Evolutionary conservation across 2,888 invertebrate genomes (phyloP).

Genomic region (Spisula subtruncata): DNA sequence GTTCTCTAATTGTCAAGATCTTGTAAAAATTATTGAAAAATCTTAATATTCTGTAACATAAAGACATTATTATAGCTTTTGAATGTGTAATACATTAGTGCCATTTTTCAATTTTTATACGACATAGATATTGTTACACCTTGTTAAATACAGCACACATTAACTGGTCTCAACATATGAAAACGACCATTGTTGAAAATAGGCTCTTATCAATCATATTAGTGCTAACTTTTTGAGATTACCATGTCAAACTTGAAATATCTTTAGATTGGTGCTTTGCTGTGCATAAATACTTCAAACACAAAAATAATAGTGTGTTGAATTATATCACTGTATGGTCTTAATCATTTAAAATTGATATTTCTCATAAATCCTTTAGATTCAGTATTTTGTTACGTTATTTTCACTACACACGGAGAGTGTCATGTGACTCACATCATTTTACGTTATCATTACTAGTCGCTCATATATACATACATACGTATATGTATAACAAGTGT

Average conservation of each 20-base stretch:
- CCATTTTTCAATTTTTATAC: neutral
- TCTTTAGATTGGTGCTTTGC: constrained; percentile 20
- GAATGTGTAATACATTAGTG: neutral
- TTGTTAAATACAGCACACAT: neutral
- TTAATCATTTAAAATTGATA: neutral
- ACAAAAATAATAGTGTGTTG: neutral
- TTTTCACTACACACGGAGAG: neutral
- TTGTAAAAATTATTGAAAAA: neutral
- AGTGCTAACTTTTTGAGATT: neutral
- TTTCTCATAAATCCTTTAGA: neutral
- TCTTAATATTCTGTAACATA: neutral
- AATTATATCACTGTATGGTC: neutral
- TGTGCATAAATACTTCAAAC: neutral
- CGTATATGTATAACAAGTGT: neutral
- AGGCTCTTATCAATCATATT: neutral
- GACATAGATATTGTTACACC: neutral
- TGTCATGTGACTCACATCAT: neutral
- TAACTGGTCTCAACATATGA: neutral
- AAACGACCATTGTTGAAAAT: neutral
- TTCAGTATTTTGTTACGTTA: neutral
- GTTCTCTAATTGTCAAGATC: neutral
- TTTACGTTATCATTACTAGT: neutral
- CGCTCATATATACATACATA: neutral
- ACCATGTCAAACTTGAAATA: constrained; percentile 5
- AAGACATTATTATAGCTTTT: neutral